phyloP scores from a whole-genome alignment of 2,888 invertebrate species.

The Eupelmus urozonus region DNA sequence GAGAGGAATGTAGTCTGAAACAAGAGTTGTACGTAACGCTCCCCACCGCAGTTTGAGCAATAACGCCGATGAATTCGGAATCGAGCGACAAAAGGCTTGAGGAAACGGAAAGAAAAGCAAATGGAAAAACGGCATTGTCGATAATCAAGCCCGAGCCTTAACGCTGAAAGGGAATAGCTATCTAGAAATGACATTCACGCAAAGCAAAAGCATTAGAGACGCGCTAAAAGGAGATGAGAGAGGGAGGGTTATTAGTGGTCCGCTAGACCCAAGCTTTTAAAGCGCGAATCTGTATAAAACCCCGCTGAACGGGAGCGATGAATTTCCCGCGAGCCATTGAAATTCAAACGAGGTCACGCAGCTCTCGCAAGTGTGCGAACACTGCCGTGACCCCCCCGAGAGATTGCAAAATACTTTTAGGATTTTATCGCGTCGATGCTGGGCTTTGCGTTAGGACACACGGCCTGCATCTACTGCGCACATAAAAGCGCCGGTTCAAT shows the following conservation, averaged over 20 bases:
- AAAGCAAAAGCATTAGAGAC: background rate
- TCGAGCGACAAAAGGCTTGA: background rate
- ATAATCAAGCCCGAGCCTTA: conserved; percentile 35
- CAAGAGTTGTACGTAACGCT: background rate
- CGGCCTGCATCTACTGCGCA: background rate
- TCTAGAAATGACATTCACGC: conserved; percentile 38
- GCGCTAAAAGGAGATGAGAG: too few relatives aligned
- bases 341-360: conserved; percentile 58
- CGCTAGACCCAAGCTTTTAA: conserved; percentile 45
- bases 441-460: too few relatives aligned
- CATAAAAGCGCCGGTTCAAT: background rate
- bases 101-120: background rate
- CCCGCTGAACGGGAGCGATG: conserved; percentile 44
- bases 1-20: conserved; percentile 1
- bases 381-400: conserved; percentile 13
- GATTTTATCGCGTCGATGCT: conserved; percentile 49
- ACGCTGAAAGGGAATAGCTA: conserved; percentile 23
- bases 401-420: conserved; percentile 56
- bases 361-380: too few relatives aligned
- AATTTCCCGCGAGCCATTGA: conserved; percentile 56
- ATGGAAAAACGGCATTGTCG: conserved; percentile 20
- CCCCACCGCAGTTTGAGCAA: too few relatives aligned
- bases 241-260: conserved; percentile 35
- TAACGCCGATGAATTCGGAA: background rate
- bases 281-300: conserved; percentile 51